Evolutionary conservation across 2,888 invertebrate species (phyloP).

Genomic region (Aphrophora alni): DNA sequence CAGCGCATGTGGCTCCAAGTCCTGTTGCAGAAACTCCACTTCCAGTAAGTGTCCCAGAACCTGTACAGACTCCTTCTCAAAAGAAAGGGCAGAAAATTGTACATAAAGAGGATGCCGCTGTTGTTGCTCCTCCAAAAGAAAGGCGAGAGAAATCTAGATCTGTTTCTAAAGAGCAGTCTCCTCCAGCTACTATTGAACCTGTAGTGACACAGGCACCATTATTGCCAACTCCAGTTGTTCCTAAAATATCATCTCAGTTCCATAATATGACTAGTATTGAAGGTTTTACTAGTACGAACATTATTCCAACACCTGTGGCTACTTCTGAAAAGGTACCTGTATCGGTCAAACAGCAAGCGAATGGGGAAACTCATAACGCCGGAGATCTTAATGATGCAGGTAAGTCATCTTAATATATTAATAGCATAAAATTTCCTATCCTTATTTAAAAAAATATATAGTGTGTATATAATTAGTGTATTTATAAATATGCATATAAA

Average conservation of each 20-base stretch:
- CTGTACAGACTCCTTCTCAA: background rate
- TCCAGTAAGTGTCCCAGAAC: background rate
- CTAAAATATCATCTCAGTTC: background rate
- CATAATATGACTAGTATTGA: background rate
- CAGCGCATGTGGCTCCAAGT: background rate
- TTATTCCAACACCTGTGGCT: background rate
- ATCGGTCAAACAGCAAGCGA: background rate
- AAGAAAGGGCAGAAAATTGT: background rate
- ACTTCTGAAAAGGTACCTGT: background rate
- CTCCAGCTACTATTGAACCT: background rate
- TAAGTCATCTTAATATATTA: background rate
- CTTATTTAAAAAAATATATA: too few species aligned
- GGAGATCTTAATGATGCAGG: background rate
- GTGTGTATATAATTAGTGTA: too few species aligned
- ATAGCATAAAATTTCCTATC: too few species aligned
- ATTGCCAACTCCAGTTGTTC: background rate
- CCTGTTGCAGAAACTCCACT: background rate
- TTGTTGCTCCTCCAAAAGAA: conserved; percentile 20
- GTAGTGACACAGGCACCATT: background rate
- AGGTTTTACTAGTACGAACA: background rate
- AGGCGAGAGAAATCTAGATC: conserved; percentile 22
- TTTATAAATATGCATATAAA: too few species aligned
- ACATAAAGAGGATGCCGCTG: background rate
- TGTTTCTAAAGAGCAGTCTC: conserved; percentile 28
- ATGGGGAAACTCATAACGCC: background rate